Conservation (phyloP, 1,140 invertebrate species). For the Paralvinella palmiformis region DNA sequence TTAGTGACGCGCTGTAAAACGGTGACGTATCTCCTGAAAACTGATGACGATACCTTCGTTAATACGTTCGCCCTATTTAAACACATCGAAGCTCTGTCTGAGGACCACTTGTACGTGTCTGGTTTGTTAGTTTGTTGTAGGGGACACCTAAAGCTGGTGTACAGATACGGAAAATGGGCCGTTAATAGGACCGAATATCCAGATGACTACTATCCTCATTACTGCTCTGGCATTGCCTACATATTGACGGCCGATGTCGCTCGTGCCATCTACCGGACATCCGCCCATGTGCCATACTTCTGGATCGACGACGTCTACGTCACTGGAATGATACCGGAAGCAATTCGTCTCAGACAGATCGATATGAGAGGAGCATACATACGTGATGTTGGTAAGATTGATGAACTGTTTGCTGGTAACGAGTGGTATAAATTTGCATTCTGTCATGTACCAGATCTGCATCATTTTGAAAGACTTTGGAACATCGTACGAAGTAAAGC, state of each 20-base stretch:
- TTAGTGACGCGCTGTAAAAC: slow-evolving; percentile 59
- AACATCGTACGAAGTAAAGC: too few species aligned
- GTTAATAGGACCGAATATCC: slow-evolving; percentile 43
- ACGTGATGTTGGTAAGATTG: too few species aligned
- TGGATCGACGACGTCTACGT: slow-evolving; percentile 50
- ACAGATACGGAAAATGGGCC: too few species aligned
- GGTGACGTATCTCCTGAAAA: slow-evolving; percentile 54
- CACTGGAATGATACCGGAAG: too few species aligned
- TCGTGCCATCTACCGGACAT: slow-evolving; percentile 33
- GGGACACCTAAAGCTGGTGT: too few species aligned
- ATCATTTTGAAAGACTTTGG: too few species aligned
- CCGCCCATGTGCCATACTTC: slow-evolving; percentile 37
- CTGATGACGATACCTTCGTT: slow-evolving; percentile 55
- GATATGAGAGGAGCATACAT: slow-evolving; percentile 9
- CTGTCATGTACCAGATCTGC: too few species aligned
- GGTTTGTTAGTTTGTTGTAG: neutral
- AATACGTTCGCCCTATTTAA: slow-evolving; percentile 33
- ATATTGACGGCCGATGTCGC: slow-evolving; percentile 46
- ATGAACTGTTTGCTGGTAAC: too few species aligned
- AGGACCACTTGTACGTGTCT: neutral
- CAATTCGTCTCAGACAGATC: slow-evolving; percentile 25
- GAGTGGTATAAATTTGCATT: too few species aligned
- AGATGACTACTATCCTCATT: slow-evolving; percentile 45
- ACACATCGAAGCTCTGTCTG: slow-evolving; percentile 8
- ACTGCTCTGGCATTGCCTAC: slow-evolving; percentile 50